Evolutionary conservation across 2,113 vertebrate species (phyloP).

Genomic region (Paramormyrops kingsleyae): DNA sequence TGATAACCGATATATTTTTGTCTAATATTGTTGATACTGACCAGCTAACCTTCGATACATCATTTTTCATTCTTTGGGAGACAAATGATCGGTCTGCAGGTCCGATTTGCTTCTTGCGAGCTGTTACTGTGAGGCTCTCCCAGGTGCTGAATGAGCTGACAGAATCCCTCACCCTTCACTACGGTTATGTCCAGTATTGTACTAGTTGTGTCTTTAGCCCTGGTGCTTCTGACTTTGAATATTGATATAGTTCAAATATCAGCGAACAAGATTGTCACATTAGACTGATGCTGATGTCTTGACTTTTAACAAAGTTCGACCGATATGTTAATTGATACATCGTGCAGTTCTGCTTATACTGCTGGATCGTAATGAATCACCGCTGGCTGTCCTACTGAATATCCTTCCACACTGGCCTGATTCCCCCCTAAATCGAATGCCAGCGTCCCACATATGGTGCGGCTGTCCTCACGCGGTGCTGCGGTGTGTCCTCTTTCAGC

Average conservation of each 20-base stretch:
- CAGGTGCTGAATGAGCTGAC: not conserved
- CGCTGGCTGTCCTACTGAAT: not conserved
- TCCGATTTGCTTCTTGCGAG: not conserved
- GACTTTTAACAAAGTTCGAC: not conserved
- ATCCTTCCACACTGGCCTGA: too few species aligned
- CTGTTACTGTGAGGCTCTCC: not conserved
- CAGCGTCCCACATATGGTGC: too few species aligned
- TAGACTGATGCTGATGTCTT: not conserved
- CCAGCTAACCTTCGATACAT: not conserved
- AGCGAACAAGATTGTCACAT: not conserved
- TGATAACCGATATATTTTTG: not conserved
- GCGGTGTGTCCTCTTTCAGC: slow-evolving; percentile 50
- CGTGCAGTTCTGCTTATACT: not conserved
- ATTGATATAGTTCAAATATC: not conserved
- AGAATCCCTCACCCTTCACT: not conserved
- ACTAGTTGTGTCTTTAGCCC: not conserved
- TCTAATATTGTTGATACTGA: not conserved
- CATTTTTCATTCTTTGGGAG: not conserved
- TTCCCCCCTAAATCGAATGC: not conserved
- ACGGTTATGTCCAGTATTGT: not conserved
- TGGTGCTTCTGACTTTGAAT: not conserved
- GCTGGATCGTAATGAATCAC: not conserved
- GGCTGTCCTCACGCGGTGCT: not conserved
- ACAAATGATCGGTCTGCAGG: not conserved
- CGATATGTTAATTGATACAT: not conserved